These are phyloP conservation scores for Poeciliopsis occidentalis DNA, from an alignment of 2,113 vertebrate species.

Conservation along the genomic window DNA sequence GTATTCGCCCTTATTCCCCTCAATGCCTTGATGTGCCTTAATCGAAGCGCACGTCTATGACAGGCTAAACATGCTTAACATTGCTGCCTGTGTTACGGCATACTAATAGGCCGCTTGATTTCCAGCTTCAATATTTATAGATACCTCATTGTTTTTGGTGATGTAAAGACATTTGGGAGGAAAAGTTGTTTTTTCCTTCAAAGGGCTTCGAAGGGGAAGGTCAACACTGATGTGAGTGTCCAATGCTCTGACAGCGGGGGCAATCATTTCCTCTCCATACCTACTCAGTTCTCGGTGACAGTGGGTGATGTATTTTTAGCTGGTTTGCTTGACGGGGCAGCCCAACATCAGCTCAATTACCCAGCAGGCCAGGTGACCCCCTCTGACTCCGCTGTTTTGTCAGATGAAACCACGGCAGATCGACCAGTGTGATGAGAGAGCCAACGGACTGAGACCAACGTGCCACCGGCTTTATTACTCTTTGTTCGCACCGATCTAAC, in stretches of 20 bases:
- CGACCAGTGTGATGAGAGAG: constrained; percentile 81
- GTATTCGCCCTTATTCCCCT: constrained; percentile 50
- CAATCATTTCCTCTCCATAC: constrained; percentile 87
- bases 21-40: constrained; percentile 60
- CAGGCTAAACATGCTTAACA: constrained; percentile 68
- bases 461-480: constrained; percentile 62
- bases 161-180: constrained; percentile 24
- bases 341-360: constrained; percentile 88
- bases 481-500: constrained; percentile 35
- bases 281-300: constrained; percentile 86
- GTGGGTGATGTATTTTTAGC: constrained; percentile 88
- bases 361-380: constrained; percentile 86
- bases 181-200: constrained; percentile 10
- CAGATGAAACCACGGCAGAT: constrained; percentile 83
- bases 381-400: constrained; percentile 82
- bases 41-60: constrained; percentile 66
- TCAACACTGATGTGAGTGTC: constrained; percentile 85
- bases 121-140: constrained; percentile 40
- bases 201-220: constrained; percentile 84
- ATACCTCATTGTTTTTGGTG: constrained; percentile 45
- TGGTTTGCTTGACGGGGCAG: constrained; percentile 82
- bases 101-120: constrained; percentile 45
- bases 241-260: constrained; percentile 79
- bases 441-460: constrained; percentile 80
- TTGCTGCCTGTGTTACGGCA: constrained; percentile 28